Evolutionary conservation across 2,888 invertebrate species (phyloP).

Genomic region (Dryomyza anilis): DNA sequence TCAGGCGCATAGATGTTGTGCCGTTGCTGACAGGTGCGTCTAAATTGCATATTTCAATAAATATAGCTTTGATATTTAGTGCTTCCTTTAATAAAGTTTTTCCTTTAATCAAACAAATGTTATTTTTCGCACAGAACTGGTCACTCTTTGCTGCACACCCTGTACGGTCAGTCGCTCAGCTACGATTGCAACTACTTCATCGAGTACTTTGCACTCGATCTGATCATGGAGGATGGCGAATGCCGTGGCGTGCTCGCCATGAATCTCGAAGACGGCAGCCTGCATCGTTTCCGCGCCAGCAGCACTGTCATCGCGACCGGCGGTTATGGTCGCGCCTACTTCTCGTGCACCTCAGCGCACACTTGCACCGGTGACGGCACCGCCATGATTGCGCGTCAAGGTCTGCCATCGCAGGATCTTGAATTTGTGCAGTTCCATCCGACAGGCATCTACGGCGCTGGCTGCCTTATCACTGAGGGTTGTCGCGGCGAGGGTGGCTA

Average conservation of each 20-base stretch:
- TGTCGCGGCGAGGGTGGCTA: conserved; percentile 97
- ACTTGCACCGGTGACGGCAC: conserved; percentile 98
- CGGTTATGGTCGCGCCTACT: conserved; percentile 90
- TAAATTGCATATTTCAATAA: not conserved
- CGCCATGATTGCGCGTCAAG: conserved; percentile 93
- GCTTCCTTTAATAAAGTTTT: not conserved
- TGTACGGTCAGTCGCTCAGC: conserved; percentile 94
- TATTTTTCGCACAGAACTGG: conserved; percentile 86
- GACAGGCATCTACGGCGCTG: conserved; percentile 98
- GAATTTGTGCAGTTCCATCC: conserved; percentile 99
- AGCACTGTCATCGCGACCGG: conserved; percentile 82
- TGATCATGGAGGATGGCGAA: conserved; percentile 91
- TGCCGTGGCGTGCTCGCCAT: conserved; percentile 94
- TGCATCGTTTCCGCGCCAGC: conserved; percentile 79
- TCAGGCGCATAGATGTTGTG: conserved; percentile 95
- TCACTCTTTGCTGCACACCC: conserved; percentile 94
- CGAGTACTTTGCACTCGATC: conserved; percentile 97
- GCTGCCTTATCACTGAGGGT: conserved; percentile 97
- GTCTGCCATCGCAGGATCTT: conserved; percentile 92
- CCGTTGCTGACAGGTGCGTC: conserved; percentile 82
- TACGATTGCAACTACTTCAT: conserved; percentile 99
- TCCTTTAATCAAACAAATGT: conserved; percentile 12
- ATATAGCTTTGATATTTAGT: not conserved
- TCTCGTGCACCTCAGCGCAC: conserved; percentile 98
- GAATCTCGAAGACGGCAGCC: conserved; percentile 92